Evolutionary conservation across 1,140 invertebrate species (phyloP).

Genomic region (Ceratosolen fusciceps): DNA sequence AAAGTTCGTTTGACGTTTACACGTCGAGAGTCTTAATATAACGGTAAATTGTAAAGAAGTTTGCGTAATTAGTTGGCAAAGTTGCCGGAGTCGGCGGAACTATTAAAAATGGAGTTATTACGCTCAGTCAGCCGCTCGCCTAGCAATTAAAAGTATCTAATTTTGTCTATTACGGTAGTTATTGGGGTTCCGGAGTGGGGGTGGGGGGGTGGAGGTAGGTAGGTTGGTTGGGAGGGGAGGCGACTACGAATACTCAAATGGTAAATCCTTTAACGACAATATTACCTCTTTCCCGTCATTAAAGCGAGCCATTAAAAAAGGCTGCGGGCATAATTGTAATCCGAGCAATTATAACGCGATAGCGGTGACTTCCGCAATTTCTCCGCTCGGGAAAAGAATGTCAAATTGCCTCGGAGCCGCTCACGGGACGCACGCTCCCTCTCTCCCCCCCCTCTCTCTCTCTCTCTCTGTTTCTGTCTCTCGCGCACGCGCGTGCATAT

Average conservation of each 20-base stretch:
- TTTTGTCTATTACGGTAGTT: background rate
- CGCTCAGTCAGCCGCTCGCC: background rate
- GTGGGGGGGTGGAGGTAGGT: background rate
- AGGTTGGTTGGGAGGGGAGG: too few relatives aligned
- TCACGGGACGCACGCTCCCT: background rate
- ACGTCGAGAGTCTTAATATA: background rate
- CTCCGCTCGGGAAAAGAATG: background rate
- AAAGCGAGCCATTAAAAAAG: background rate
- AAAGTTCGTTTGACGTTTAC: background rate
- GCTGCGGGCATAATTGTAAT: background rate
- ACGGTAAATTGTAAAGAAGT: background rate
- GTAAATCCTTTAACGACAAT: constrained; percentile 9
- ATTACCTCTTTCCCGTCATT: background rate
- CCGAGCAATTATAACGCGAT: background rate
- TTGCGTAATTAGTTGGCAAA: background rate
- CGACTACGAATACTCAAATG: background rate
- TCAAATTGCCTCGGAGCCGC: background rate
- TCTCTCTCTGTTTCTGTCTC: too few relatives aligned
- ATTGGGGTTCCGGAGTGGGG: background rate
- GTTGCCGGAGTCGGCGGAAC: background rate
- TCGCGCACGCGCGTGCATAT: background rate
- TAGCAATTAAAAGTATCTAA: constrained; percentile 1
- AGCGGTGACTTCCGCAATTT: background rate
- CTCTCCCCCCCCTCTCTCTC: too few relatives aligned
- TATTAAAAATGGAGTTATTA: background rate